Conservation (phyloP, 2,888 invertebrate genomes). For the Tupiocoris notatus region DNA sequence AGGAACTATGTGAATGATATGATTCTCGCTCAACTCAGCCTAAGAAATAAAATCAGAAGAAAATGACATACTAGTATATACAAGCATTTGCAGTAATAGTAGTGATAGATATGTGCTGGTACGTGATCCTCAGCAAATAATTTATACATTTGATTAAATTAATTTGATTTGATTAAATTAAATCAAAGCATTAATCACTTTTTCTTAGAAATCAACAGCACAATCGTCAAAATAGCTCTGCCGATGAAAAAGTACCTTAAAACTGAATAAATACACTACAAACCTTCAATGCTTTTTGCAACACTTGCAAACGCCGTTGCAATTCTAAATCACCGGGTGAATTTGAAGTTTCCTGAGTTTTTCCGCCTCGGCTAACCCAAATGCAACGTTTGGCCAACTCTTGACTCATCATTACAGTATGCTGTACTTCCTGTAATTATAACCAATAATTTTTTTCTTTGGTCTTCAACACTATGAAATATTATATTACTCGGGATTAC, state of each 20-base stretch:
- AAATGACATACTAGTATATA: not conserved
- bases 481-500: not conserved
- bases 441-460: too few species aligned
- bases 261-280: not conserved
- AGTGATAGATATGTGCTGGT: not conserved
- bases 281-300: slow-evolving; percentile 72
- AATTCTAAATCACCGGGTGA: slow-evolving; percentile 64
- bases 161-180: not conserved
- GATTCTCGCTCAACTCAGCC: slow-evolving; percentile 71
- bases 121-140: not conserved
- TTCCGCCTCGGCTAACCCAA: slow-evolving; percentile 66
- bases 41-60: slow-evolving; percentile 51
- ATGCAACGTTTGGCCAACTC: slow-evolving; percentile 76
- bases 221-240: not conserved
- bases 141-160: not conserved
- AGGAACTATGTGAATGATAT: slow-evolving; percentile 63
- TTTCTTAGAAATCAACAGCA: not conserved
- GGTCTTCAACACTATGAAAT: not conserved
- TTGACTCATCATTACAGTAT: slow-evolving; percentile 71
- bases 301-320: slow-evolving; percentile 65
- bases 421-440: slow-evolving; percentile 68
- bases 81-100: not conserved
- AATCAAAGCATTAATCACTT: not conserved
- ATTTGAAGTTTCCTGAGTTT: slow-evolving; percentile 49
- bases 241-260: too few species aligned